Evolutionary conservation across 1,140 invertebrate species (phyloP), one percentile per base, ranked within the genome.

Genomic region (Eueides isabella): DNA sequence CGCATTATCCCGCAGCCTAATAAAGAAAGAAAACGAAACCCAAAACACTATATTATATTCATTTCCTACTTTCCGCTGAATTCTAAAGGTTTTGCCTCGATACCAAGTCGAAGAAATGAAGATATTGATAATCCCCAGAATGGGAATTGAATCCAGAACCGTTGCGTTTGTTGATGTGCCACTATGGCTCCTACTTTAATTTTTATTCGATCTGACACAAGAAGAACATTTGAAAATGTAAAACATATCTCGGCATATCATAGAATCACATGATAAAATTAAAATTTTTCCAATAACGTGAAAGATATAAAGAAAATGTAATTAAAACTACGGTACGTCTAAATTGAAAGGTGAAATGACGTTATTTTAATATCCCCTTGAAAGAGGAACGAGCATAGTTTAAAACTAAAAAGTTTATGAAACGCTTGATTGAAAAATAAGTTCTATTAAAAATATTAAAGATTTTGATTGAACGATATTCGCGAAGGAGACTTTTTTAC

Each of bases 311-410:
- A 55, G 48, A 55, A 26, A 55, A 23, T 23, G 23, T 55, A 55
- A 55, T 55, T 55, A 55, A 55, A 55, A 55, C 48, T 26, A 55
- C 48, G 48, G 48, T 55, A 55, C 48, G 48, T 26, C 48, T 55
- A 55, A 55, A 55, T 55, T 55, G 48, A 55, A 55, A 55, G 23
- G 23, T 55, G 48, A 55, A 55, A 26, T 23, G 48, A 55, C 23
- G 48, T 55, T 55, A 26, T 55, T 23, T 55, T 55, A 55, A 55
- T 55, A 55, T 55, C 48, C 48, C 12, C 3, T 9, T 55, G 48
- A 55, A 26, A 55, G 48, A 55, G 48, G 23, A 55, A 26, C 48
- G 48, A 55, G 19, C 48, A 55, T 26, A 55, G 48, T 55, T 23
- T 55, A 26, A 55, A 55, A 55, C 9, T 55, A 55, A 55, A 26